Base-by-base conservation (phyloP, 2,113 vertebrate species). In the Laticauda colubrina region DNA sequence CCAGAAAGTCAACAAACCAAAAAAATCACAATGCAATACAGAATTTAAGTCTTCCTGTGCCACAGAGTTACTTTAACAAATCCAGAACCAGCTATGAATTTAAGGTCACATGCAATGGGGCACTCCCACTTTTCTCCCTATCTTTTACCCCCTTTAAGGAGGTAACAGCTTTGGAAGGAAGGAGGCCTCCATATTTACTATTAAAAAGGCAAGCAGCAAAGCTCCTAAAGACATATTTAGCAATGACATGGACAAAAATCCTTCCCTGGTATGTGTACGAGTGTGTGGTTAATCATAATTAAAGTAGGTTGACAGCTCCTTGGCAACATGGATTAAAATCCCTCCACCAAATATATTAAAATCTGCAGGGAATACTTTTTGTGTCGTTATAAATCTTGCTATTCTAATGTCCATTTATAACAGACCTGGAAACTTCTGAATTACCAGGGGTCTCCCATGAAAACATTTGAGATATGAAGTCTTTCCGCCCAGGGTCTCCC, bases 241-340 rank as follows among this genome's bases (percentile, higher is more conserved):
- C 64, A 45, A 92, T 29, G 87, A n/a, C 64, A 85, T 23, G 34
- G 87, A 34, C 64, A 89, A 45, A 56, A 34, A 81, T 14, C 81
- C 26, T 48, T 92, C 11, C 59, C 61, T 75, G 91, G 87, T 81
- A 54, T 29, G n/a, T 34, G 45, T 89, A 20, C 9, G n/a, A 5
- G 53, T 8, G 9, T 48, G 48, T 92, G 91, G 87, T 92, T 92
- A 85, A 92, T 92, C 91, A 92, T 89, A 56, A 89, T 92, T 92
- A 92, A 92, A 85, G 64, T 4, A 54, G 15, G 34, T 26, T 92
- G 91, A 92, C 91, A 92, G 53, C 14, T 56, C 91, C 87, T 89
- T 92, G 91, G 64, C 61, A 45, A 56, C 85, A 45, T 29, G 54
- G 87, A 57, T 26, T 89, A 54, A 89, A 45, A 64, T 57, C 43